A percentile compares a stretch with the other conserved stretches of the same genome.
Evolutionary conservation across 2,888 invertebrate species (phyloP).

Genomic region (Patella pellucida): DNA sequence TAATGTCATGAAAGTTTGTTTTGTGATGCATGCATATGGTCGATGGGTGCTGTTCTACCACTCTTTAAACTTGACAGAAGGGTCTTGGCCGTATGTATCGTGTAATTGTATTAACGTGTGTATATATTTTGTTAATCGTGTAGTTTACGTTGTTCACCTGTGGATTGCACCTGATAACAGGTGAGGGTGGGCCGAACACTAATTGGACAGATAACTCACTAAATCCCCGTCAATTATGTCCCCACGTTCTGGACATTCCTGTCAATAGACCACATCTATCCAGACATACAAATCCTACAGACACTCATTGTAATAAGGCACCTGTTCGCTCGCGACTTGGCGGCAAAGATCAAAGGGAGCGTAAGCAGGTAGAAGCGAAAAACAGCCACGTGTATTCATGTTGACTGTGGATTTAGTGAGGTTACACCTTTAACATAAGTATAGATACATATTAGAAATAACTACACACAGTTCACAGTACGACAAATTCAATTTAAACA

Average conservation of each 20-base stretch:
- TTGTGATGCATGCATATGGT: too few relatives aligned
- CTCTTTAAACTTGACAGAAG: too few relatives aligned
- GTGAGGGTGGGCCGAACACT: constrained; percentile 7
- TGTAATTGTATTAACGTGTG: not conserved
- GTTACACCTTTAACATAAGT: constrained; percentile 11
- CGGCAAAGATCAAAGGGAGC: too few relatives aligned
- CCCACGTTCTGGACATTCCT: constrained; percentile 10
- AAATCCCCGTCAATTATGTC: not conserved
- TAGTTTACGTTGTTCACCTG: not conserved
- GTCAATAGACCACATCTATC: not conserved
- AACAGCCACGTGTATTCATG: constrained; percentile 2
- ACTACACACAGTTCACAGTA: not conserved
- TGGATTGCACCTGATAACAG: not conserved
- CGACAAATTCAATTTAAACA: too few relatives aligned
- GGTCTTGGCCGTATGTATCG: too few relatives aligned
- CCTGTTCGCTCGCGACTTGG: too few relatives aligned
- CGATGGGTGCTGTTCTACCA: too few relatives aligned
- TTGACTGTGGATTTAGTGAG: constrained; percentile 8
- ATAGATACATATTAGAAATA: constrained; percentile 9
- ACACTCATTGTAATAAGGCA: too few relatives aligned
- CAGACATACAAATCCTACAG: too few relatives aligned
- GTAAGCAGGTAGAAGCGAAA: not conserved
- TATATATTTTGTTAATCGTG: not conserved
- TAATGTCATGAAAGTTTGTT: too few relatives aligned
- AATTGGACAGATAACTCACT: constrained; percentile 1